These are phyloP conservation scores for Meiosimyza decipiens DNA, from an alignment of 2,888 invertebrate genomes.

Conservation along the genomic window DNA sequence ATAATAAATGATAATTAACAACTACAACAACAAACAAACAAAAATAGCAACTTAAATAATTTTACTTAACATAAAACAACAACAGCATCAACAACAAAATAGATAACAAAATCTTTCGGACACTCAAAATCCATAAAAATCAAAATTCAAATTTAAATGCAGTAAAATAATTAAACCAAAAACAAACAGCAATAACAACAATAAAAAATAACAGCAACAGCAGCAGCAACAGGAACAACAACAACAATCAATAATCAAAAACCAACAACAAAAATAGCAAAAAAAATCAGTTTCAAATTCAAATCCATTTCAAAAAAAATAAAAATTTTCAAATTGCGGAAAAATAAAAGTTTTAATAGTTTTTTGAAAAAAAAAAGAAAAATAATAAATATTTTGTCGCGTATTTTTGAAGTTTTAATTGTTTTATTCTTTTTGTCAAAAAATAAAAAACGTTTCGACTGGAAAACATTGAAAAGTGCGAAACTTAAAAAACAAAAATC, in stretches of 20 bases:
- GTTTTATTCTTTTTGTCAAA: conserved; percentile 46
- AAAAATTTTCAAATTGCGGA: conserved; percentile 33
- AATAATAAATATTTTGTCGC: conserved; percentile 46
- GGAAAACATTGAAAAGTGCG: conserved; percentile 13
- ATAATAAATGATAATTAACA: conserved; percentile 28
- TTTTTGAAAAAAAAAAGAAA: conserved; percentile 39
- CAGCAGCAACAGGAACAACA: conserved; percentile 39
- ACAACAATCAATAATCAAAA: conserved; percentile 42
- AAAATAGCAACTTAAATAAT: conserved; percentile 43
- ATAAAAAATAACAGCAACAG: conserved; percentile 9
- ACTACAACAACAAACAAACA: conserved; percentile 39
- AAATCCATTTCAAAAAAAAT: conserved; percentile 25
- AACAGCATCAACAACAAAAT: conserved; percentile 42
- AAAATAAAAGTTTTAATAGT: conserved; percentile 31
- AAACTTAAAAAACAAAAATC: conserved; percentile 13
- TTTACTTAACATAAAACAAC: conserved; percentile 37
- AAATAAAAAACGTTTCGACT: conserved; percentile 34
- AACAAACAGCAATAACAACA: conserved; percentile 24
- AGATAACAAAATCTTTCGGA: conserved; percentile 45
- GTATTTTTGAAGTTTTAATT: conserved; percentile 49
- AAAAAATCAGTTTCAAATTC: conserved; percentile 54
- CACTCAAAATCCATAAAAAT: conserved; percentile 41
- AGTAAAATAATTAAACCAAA: conserved; percentile 29
- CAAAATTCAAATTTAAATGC: conserved; percentile 37
- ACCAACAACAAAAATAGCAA: conserved; percentile 52